These are phyloP conservation scores for Morone saxatilis DNA, from an alignment of 2,113 vertebrate genomes.

Conservation along the genomic window DNA sequence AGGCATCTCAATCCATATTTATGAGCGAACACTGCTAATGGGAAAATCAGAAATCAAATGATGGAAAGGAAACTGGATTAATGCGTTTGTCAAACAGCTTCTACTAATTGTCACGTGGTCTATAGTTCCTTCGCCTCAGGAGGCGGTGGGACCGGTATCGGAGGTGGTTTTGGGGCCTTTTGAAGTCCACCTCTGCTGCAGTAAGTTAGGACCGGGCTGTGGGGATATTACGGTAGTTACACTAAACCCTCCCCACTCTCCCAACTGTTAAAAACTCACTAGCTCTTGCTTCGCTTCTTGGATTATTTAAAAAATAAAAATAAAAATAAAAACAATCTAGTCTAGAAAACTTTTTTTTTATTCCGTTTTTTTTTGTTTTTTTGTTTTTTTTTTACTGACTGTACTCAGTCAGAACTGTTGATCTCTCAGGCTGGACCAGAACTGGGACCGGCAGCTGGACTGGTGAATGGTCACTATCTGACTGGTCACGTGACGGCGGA, in stretches of 20 bases:
- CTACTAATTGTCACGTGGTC: slow-evolving; percentile 69
- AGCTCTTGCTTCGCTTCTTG: slow-evolving; percentile 55
- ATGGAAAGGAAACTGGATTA: slow-evolving; percentile 35
- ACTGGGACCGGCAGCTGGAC: slow-evolving; percentile 32
- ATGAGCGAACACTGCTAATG: slow-evolving; percentile 69
- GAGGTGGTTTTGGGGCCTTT: slow-evolving; percentile 63
- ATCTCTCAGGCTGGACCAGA: slow-evolving; percentile 76
- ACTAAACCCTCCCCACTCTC: slow-evolving; percentile 39
- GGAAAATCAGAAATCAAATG: slow-evolving; percentile 15
- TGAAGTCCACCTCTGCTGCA: slow-evolving; percentile 63
- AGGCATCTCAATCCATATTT: slow-evolving; percentile 63
- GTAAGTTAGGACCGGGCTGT: slow-evolving; percentile 3
- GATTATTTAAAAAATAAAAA: slow-evolving; percentile 72
- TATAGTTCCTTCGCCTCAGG: slow-evolving; percentile 71
- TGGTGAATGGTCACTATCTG: slow-evolving; percentile 51
- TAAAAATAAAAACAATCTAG: slow-evolving; percentile 75
- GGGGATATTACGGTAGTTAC: slow-evolving; percentile 50
- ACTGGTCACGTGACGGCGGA: slow-evolving; percentile 21
- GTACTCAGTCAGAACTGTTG: slow-evolving; percentile 81
- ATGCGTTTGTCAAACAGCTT: slow-evolving; percentile 71
- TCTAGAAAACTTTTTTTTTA: slow-evolving; percentile 59
- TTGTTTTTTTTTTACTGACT: slow-evolving; percentile 72
- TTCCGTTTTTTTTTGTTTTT: background rate
- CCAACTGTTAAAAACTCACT: slow-evolving; percentile 65
- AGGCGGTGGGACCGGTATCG: slow-evolving; percentile 47